Conservation (phyloP, 2,888 invertebrate genomes). For the Polyommatus iphigenia region DNA sequence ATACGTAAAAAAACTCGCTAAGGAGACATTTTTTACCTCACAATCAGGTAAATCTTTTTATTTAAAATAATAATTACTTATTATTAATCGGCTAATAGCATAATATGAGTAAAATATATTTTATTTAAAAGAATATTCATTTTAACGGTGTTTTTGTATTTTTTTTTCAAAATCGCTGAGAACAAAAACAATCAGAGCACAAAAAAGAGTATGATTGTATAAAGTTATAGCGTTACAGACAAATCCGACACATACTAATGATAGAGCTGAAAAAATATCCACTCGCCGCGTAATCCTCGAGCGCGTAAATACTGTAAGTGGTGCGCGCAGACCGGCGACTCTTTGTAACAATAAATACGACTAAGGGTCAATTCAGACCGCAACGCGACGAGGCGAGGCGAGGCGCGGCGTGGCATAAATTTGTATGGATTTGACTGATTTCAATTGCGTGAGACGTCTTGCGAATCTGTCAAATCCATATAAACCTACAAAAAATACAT, state of each 20-base stretch:
- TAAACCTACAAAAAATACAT: too few relatives aligned
- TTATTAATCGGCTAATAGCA: too few relatives aligned
- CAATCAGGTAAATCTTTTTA: too few relatives aligned
- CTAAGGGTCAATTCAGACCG: too few relatives aligned
- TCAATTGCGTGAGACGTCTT: too few relatives aligned
- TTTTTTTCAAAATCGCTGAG: neutral
- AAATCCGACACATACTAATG: slow-evolving; percentile 13
- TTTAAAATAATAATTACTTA: too few relatives aligned
- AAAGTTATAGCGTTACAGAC: neutral
- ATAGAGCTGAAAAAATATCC: slow-evolving; percentile 1
- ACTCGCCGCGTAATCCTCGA: slow-evolving; percentile 2
- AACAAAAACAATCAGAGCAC: neutral
- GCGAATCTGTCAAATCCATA: too few relatives aligned
- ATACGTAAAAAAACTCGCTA: too few relatives aligned
- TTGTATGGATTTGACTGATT: too few relatives aligned
- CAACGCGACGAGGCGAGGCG: too few relatives aligned
- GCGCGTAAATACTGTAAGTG: slow-evolving; percentile 12
- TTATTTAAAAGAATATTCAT: neutral
- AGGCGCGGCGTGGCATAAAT: too few relatives aligned
- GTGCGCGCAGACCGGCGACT: slow-evolving; percentile 5
- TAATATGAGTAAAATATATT: neutral
- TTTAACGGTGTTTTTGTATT: neutral
- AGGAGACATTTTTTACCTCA: too few relatives aligned
- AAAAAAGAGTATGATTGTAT: neutral
- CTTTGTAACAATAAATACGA: neutral